phyloP scores from a whole-genome alignment of 2,888 invertebrate genomes.

The Oegoconia quadripuncta region DNA sequence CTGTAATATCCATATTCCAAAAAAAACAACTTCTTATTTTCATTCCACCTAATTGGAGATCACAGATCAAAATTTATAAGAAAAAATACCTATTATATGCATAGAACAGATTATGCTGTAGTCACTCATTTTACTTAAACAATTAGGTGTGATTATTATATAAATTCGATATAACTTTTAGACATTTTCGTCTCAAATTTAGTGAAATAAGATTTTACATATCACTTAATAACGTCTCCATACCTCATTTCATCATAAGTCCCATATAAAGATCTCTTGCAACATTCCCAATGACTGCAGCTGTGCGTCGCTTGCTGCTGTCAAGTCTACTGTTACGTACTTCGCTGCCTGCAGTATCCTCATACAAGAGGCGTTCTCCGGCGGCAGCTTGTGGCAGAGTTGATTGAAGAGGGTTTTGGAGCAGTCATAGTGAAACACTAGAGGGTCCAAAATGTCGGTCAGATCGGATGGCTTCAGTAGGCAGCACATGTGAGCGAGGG shows the following conservation, averaged over 20 bases:
- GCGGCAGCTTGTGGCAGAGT: constrained; percentile 58
- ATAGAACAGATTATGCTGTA: too few species aligned
- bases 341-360: constrained; percentile 68
- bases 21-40: too few species aligned
- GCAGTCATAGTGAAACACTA: constrained; percentile 68
- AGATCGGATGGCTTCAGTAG: constrained; percentile 80
- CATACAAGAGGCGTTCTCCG: constrained; percentile 62
- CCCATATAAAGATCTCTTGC: constrained; percentile 71
- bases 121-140: too few species aligned
- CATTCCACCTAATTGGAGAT: too few species aligned
- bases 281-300: constrained; percentile 58
- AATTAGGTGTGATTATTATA: too few species aligned
- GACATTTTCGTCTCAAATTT: too few species aligned
- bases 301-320: constrained; percentile 47
- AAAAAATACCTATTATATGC: too few species aligned
- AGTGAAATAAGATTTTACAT: too few species aligned
- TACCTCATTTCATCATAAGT: constrained; percentile 34
- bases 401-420: constrained; percentile 57
- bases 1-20: too few species aligned
- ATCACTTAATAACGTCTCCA: not conserved
- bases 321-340: constrained; percentile 64
- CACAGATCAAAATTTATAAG: too few species aligned
- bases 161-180: too few species aligned
- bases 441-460: constrained; percentile 64
- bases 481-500: constrained; percentile 84